Evolutionary conservation across 1,140 invertebrate genomes (phyloP), one percentile per base, ranked within the genome.

Genomic region (Ladona fulva): DNA sequence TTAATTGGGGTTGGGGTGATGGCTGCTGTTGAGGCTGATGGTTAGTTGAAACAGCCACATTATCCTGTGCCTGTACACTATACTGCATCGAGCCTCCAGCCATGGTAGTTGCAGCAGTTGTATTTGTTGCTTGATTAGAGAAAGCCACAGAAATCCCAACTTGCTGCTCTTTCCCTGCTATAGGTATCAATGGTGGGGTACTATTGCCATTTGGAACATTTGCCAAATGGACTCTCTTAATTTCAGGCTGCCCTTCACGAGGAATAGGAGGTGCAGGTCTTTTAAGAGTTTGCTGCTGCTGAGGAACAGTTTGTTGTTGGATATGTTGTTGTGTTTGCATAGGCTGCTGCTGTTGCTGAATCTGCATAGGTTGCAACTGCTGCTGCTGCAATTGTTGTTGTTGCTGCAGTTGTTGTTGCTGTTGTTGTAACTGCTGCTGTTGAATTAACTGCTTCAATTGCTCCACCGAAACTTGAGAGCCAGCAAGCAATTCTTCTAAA

Each of bases 1-100:
- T 83, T 24, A 79, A 86, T 78, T 84, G 86, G n/a, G 84, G 84
- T 78, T 82, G 86, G 81, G 83, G 87, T 82, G 78, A 87, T 81
- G 59, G 86, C 80, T 76, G 86, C 80, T 75, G 82, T 82, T 42
- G 85, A 8, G 82, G 84, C 42, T 85, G 83, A 25, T 82, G 76
- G 59, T 84, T 82, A 42, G 3, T 66, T 1, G 16, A 19, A 16
- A 12, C 12, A 52, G 19, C 44, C 19, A 52, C 44, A 66, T 66
- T 66, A 1, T 66, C 52, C 12, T 66, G 52, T 16, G 52, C 3
- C 14, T 66, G 52, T 19, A 12, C 52, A 66, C n/a, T 66, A 66
- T 66, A 66, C 14, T 66, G 52, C 12, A 66, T 12, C 5, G 14
- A 19, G 14, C 52, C 14, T 19, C 52, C 52, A 66, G 52, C 14